Evolutionary conservation across 1,140 invertebrate genomes (phyloP).

Genomic region (Oreohelix idahoensis): DNA sequence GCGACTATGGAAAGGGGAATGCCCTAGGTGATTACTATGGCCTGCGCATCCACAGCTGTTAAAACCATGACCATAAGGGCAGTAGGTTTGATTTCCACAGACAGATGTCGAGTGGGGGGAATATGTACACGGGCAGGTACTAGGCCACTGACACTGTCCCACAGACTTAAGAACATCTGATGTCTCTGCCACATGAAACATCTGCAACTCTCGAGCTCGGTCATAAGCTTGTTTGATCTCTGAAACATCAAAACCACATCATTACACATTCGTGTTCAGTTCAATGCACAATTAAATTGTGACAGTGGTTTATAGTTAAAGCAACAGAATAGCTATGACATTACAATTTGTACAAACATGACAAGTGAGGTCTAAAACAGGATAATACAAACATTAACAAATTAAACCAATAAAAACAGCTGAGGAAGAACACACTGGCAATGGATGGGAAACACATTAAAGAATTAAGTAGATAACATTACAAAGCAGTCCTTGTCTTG

Average conservation of each 20-base stretch:
- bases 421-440: no score
- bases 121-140: background rate
- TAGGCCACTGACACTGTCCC: background rate
- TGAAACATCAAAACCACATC: background rate
- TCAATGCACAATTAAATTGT: no score
- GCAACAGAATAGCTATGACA: no score
- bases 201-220: background rate
- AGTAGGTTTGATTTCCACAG: background rate
- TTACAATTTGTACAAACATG: no score
- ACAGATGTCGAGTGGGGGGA: background rate
- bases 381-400: no score
- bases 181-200: background rate
- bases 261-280: no score
- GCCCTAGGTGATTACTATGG: background rate
- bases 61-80: background rate
- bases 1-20: background rate
- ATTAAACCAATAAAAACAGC: no score
- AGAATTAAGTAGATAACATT: no score
- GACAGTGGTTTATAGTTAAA: no score
- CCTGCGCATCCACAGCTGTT: background rate
- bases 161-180: background rate
- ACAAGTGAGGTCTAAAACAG: no score
- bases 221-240: background rate
- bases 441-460: no score
- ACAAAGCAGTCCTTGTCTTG: no score